Conservation (phyloP, 2,113 vertebrate genomes). For the Sceloporus tristichus region DNA sequence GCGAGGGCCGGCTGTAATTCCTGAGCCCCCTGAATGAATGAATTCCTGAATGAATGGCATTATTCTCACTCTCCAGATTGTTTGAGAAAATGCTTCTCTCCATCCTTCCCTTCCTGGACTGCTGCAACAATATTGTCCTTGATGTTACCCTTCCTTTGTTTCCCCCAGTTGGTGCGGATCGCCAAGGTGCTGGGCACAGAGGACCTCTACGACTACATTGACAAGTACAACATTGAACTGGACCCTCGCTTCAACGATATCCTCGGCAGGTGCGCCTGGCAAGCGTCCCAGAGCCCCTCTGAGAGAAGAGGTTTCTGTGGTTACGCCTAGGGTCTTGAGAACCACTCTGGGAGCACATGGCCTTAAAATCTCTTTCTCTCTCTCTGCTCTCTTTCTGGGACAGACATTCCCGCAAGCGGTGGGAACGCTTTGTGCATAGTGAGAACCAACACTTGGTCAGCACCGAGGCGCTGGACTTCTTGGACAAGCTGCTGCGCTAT, state of each 20-base stretch:
- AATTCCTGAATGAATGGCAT: too few species aligned
- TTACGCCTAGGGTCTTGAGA: background rate
- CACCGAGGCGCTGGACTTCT: constrained; percentile 85
- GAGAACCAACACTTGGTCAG: constrained; percentile 89
- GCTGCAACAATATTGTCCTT: background rate
- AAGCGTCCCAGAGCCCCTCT: too few species aligned
- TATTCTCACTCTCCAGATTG: too few species aligned
- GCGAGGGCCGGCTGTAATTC: too few species aligned
- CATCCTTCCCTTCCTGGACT: too few species aligned
- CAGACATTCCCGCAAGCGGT: constrained; percentile 88
- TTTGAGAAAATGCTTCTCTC: too few species aligned
- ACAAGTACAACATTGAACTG: constrained; percentile 86
- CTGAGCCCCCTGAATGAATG: too few species aligned
- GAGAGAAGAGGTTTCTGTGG: background rate
- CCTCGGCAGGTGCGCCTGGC: constrained; percentile 77
- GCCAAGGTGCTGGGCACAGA: constrained; percentile 85
- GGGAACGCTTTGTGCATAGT: constrained; percentile 89
- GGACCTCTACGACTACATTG: constrained; percentile 85
- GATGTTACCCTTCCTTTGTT: background rate
- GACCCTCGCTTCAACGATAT: constrained; percentile 86
- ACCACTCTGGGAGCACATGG: too few species aligned
- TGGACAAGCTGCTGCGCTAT: constrained; percentile 88
- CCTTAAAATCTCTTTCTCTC: background rate
- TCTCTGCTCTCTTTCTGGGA: fast-evolving
- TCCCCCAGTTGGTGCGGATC: constrained; percentile 81